Evolutionary conservation across 2,113 vertebrate species (phyloP).

Genomic region (Ciconia stormi): DNA sequence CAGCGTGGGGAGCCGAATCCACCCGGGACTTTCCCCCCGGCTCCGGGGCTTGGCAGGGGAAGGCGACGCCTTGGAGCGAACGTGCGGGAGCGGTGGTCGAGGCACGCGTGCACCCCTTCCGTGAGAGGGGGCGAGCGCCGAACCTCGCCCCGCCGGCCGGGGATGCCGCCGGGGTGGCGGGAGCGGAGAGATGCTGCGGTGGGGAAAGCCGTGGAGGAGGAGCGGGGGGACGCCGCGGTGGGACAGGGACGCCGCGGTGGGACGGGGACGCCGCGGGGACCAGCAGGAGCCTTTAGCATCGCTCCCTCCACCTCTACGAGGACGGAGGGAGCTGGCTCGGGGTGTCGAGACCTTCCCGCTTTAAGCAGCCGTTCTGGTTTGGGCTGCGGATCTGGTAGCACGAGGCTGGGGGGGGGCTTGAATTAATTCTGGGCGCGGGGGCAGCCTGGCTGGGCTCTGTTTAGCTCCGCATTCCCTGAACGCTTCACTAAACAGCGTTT

Average conservation of each 20-base stretch:
- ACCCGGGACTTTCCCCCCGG: background rate
- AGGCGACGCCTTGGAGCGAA: background rate
- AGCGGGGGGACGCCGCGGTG: background rate
- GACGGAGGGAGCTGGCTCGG: fast-evolving
- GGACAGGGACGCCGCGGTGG: background rate
- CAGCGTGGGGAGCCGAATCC: background rate
- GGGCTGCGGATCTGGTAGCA: background rate
- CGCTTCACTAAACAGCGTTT: background rate
- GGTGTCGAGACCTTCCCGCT: background rate
- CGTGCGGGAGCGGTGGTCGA: fast-evolving
- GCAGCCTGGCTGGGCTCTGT: background rate
- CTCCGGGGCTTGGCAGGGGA: fast-evolving
- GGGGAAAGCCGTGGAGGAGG: background rate
- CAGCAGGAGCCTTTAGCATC: background rate
- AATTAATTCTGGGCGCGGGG: background rate
- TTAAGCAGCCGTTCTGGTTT: background rate
- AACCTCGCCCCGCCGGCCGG: fast-evolving
- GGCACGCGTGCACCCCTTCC: background rate
- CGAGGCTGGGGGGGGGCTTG: background rate
- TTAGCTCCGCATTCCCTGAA: background rate
- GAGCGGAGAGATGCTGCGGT: background rate
- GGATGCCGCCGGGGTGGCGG: background rate
- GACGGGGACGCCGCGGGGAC: background rate
- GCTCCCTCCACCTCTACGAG: fast-evolving
- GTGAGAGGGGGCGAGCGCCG: fast-evolving